phyloP scores from a whole-genome alignment of 2,113 vertebrate species.

The Monopterus albus region DNA sequence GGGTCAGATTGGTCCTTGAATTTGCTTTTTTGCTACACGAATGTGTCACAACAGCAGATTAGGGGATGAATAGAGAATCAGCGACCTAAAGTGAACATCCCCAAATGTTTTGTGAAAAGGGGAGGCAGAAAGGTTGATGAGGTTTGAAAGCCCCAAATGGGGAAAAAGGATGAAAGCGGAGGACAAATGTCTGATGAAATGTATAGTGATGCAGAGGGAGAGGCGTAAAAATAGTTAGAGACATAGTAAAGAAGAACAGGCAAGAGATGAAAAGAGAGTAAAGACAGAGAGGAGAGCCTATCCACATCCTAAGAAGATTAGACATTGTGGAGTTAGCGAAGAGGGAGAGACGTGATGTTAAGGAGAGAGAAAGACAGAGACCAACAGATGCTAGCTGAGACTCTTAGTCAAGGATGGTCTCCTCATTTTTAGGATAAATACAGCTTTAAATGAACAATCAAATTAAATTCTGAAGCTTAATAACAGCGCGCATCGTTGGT shows the following conservation, averaged over 20 bases:
- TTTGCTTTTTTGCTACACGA: conserved; percentile 3
- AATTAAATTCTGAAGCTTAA: conserved; percentile 53
- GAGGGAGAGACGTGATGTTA: not conserved
- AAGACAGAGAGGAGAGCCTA: conserved; percentile 38
- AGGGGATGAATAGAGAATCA: conserved; percentile 16
- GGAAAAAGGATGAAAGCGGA: conserved; percentile 24
- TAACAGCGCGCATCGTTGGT: conserved; percentile 37
- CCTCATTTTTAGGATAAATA: too few species aligned
- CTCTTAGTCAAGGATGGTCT: conserved; percentile 6
- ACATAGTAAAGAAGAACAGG: conserved; percentile 22
- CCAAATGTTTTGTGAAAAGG: conserved; percentile 26
- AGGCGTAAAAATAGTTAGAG: conserved; percentile 58
- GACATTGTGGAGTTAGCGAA: not conserved
- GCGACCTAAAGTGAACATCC: conserved; percentile 11
- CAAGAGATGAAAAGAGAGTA: conserved; percentile 36
- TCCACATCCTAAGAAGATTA: conserved; percentile 44
- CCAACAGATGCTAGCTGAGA: not conserved
- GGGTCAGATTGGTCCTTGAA: not conserved
- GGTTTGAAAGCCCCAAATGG: conserved; percentile 22
- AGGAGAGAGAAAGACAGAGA: conserved; percentile 5
- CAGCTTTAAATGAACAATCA: conserved; percentile 49
- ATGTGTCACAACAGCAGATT: conserved; percentile 2
- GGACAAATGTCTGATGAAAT: conserved; percentile 50
- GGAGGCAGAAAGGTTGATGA: conserved; percentile 24
- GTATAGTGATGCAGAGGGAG: conserved; percentile 56